Base-by-base conservation (phyloP, 2,113 vertebrate genomes). In the Epinephelus fuscoguttatus region DNA sequence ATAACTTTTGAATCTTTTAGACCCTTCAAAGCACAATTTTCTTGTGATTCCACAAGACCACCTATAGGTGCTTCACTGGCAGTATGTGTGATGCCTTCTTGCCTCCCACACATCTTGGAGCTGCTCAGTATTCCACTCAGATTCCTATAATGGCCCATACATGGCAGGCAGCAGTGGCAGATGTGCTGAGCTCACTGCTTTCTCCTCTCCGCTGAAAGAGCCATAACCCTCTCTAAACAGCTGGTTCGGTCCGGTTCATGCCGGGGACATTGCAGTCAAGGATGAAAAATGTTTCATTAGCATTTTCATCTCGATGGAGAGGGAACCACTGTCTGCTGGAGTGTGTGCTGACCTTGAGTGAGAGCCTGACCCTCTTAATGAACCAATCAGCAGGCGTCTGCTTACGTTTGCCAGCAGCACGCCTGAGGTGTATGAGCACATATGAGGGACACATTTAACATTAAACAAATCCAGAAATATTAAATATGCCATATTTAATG, bases 291-390 rank as follows among this genome's bases (percentile, higher is more conserved):
- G 77, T 70, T 62, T 84, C 70, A 80, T 88, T 83, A 70, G 62
- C 77, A 77, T 85, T 78, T 80, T 83, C 70, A 83, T 75, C 73
- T 40, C 3, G 69, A 86, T 67, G 27, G 45, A 74, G 70, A 55
- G 53, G 59, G 14, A 53, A 30, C 11, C 52, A 79, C 50, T 70
- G 75, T 75, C 67, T 82, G 81, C 70, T 27, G 47, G 55, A 77
- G 77, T 53, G 69, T 52, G 75, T 17, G 69, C 72, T 90, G 87
- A 91, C 88, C 87, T 92, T 91, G 82, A 82, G 56, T 75, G 55
- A 81, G 64, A 81, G 74, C 52, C 68, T 49, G 62, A 64, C 55
- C 53, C 50, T 87, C 30, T 62, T 84, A 80, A 86, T 90, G 77
- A 89, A 72, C 80, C 88, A 87, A 91, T 92, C 86, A 67, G 75